phyloP scores from a whole-genome alignment of 2,888 invertebrate genomes.

The Eilema caniola region DNA sequence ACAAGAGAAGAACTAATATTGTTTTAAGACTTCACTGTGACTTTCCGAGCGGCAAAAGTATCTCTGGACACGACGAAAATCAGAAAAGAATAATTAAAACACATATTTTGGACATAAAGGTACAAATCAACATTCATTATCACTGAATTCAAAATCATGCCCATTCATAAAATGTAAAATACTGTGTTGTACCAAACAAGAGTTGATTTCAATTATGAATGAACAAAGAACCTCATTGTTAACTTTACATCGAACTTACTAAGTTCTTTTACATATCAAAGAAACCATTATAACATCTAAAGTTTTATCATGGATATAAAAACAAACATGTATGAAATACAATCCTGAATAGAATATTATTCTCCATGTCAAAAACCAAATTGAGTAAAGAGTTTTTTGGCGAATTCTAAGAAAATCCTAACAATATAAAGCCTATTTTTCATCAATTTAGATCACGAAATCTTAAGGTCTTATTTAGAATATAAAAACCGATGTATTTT shows the following conservation, averaged over 20 bases:
- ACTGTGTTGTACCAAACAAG: background rate
- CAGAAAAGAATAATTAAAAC: background rate
- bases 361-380: constrained; percentile 7
- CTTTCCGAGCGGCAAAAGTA: background rate
- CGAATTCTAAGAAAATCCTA: constrained; percentile 23
- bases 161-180: background rate
- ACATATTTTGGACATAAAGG: background rate
- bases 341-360: constrained; percentile 10
- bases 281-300: background rate
- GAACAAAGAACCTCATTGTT: background rate
- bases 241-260: background rate
- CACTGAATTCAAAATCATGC: background rate
- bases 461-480: constrained; percentile 19
- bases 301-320: background rate
- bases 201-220: background rate
- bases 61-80: background rate
- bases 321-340: background rate
- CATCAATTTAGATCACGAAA: constrained; percentile 15
- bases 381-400: background rate
- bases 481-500: constrained; percentile 18
- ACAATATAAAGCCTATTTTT: constrained; percentile 19
- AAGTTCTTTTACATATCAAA: background rate
- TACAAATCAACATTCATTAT: background rate
- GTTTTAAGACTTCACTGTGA: background rate
- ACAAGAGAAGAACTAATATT: background rate